Percentiles rank a stretch among this genome's conserved stretches.
Evolutionary conservation across 2,888 invertebrate species (phyloP).

Genomic region (Teinopalpus imperialis): DNA sequence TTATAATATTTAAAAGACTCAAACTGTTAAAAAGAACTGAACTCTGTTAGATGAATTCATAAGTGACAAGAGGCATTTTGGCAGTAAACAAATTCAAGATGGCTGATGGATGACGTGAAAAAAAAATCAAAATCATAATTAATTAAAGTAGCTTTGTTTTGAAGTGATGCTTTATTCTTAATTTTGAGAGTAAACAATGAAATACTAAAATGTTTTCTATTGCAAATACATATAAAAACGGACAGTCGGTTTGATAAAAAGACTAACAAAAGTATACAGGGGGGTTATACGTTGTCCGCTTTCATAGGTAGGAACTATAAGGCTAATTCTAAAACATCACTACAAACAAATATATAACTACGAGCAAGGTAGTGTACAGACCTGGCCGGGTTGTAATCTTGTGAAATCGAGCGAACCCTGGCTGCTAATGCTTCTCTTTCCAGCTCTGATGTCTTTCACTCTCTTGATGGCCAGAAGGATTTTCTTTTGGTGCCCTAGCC

Average conservation of each 20-base stretch:
- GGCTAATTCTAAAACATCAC: conserved; percentile 73
- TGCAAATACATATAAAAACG: conserved; percentile 43
- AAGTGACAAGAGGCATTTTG: conserved; percentile 26
- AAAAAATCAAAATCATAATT: conserved; percentile 24
- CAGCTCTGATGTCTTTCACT: conserved; percentile 95
- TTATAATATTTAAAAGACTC: conserved; percentile 32
- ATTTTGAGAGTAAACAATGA: conserved; percentile 37
- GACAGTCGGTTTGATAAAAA: conserved; percentile 32
- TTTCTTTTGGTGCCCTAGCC: conserved; percentile 98
- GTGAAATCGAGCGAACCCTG: conserved; percentile 75
- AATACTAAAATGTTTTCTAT: conserved; percentile 36
- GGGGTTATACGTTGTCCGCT: conserved; percentile 40
- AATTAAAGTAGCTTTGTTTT: conserved; percentile 40
- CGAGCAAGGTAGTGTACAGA: conserved; percentile 47
- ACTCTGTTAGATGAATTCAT: conserved; percentile 19
- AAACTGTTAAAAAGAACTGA: conserved; percentile 36
- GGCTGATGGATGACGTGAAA: conserved; percentile 23
- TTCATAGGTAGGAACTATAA: conserved; percentile 38
- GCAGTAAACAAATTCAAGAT: conserved; percentile 24
- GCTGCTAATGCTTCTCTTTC: conserved; percentile 86
- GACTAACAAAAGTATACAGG: conserved; percentile 8
- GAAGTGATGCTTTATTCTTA: conserved; percentile 60
- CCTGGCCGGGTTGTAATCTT: conserved; percentile 73
- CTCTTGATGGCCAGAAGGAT: conserved; percentile 97
- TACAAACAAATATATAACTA: conserved; percentile 51